phyloP scores from a whole-genome alignment of 2,113 vertebrate genomes.

The Tylochromis polylepis region DNA sequence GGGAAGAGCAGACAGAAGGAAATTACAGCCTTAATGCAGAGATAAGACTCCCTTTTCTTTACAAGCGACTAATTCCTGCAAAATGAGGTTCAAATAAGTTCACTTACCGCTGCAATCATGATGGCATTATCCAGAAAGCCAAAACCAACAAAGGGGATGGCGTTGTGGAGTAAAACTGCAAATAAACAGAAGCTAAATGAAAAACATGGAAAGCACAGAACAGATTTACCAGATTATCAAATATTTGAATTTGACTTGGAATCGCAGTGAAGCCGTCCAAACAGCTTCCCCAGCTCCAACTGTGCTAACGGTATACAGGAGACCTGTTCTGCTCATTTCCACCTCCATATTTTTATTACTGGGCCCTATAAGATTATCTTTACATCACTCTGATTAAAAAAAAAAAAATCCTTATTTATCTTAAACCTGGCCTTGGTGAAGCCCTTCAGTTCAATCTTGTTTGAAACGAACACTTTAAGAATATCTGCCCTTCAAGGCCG shows the following conservation, averaged over 20 bases:
- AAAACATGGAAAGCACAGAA: background rate
- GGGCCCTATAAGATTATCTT: background rate
- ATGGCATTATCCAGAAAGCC: constrained; percentile 99
- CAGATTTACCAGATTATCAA: background rate
- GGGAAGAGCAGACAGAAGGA: background rate
- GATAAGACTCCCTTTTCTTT: background rate
- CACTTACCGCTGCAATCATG: constrained; percentile 96
- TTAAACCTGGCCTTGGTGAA: background rate
- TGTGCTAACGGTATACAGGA: background rate
- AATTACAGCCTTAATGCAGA: background rate
- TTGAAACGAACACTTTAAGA: background rate
- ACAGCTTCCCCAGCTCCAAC: background rate
- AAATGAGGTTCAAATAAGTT: background rate
- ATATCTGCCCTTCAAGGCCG: background rate
- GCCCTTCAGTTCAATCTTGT: background rate
- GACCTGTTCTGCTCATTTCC: fast-evolving
- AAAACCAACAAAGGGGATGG: constrained; percentile 93
- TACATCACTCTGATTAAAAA: background rate
- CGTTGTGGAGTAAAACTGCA: constrained; percentile 92
- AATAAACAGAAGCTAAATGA: background rate
- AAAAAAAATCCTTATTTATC: background rate
- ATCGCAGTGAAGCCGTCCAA: background rate
- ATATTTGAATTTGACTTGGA: background rate
- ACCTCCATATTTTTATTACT: background rate
- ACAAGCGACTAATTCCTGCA: background rate